Base-by-base conservation (phyloP, 2,888 invertebrate species). In the Boloria euphrosyne region DNA sequence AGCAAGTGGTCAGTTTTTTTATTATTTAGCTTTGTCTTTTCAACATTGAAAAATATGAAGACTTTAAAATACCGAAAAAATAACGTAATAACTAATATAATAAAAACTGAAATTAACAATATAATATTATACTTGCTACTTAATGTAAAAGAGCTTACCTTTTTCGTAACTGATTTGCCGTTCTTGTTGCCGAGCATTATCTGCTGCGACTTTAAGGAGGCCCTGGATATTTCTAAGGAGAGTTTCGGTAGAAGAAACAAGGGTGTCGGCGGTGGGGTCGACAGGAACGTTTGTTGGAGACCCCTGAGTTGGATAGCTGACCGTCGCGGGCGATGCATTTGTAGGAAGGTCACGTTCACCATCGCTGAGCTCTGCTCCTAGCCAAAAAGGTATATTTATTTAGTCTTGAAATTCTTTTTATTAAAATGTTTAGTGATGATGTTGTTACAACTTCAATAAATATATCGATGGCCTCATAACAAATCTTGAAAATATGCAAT, bases 111-210 rank as follows among this genome's bases (percentile, higher is more conserved):
- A n/a, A 7, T 7, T 16, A n/a, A 13, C 18, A 17, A 3, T 31
- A 3, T 27, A 14, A 22, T 13, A 13, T 52, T 27, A 13, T 52
- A 18, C 13, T 52, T 46, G 22, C 43, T n/a, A 44, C 49, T 22
- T n/a, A 27, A 46, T 6, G 18, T 3, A 18, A 63, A 68, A 16
- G 16, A 5, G 71, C 81, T 90, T 93, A 98, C 98, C 98, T 96
- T 98, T 98, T 93, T 98, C 98, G 89, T 97, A 97, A 93, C 96
- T 97, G 90, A 98, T 96, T 91, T 98, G 98, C 76, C 98, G 93
- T 89, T 99, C 98, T 90, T 98, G 98, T 83, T 98, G 98, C 78
- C 98, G 94, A 64, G 98, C 98, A 90, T 98, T 98, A 89, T 98
- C 98, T 2, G 98, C 98, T n/a, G 98, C 98, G 70, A 98, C 98